Conservation (phyloP, 2,797 vertebrate genomes). For the Cichlasoma orientale region DNA sequence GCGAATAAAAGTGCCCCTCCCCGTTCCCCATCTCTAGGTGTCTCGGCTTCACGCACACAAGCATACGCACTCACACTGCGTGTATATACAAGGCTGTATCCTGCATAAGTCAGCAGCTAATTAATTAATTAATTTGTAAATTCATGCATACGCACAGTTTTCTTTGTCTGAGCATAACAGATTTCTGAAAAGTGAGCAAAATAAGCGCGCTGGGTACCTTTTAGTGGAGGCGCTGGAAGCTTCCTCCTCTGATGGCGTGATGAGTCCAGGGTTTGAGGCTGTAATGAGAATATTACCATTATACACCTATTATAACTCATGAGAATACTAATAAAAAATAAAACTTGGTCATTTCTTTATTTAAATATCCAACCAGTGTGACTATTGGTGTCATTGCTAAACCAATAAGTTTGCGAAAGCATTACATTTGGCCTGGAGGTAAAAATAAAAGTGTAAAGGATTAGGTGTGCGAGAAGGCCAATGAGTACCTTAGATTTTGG, state of each 20-base stretch:
- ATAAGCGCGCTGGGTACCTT: conserved; percentile 78
- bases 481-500: conserved; percentile 86
- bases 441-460: neutral
- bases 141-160: neutral
- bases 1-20: conserved; percentile 44
- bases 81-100: neutral
- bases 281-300: conserved; percentile 32
- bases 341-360: neutral
- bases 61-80: neutral
- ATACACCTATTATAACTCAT: neutral
- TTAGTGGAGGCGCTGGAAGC: conserved; percentile 91
- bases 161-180: neutral
- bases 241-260: conserved; percentile 96
- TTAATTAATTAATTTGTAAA: too few species aligned
- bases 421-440: neutral
- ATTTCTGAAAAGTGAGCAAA: neutral
- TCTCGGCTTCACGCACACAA: neutral
- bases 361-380: neutral
- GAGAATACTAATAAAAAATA: neutral
- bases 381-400: too few species aligned
- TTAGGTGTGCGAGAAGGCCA: neutral
- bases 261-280: conserved; percentile 94
- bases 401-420: too few species aligned
- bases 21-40: neutral
- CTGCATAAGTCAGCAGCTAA: neutral